These are phyloP conservation scores for Epicauta chinensis DNA, from an alignment of 1,140 invertebrate genomes.

Conservation along the genomic window DNA sequence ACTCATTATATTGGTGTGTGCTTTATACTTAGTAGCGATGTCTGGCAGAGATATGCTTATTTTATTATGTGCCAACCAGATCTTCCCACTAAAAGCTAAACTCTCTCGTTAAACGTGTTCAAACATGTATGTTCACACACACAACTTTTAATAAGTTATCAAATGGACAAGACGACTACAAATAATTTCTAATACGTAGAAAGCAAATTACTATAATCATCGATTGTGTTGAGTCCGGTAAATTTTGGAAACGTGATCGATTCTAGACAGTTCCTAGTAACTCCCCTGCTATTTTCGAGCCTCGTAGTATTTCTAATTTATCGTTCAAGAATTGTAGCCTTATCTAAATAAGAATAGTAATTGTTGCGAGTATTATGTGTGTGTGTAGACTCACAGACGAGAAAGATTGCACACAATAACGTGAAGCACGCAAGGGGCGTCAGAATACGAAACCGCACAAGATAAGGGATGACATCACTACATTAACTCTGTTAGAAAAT, in stretches of 20 bases:
- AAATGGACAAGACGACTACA: too few relatives aligned
- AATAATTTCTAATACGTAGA: too few relatives aligned
- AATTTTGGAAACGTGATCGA: background rate
- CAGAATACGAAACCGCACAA: constrained; percentile 10
- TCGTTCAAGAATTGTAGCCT: background rate
- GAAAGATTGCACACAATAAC: constrained; percentile 6
- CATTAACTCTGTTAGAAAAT: constrained; percentile 13
- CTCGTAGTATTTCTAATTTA: too few relatives aligned
- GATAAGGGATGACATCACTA: constrained; percentile 16
- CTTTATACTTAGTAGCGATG: constrained; percentile 17
- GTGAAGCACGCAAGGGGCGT: background rate
- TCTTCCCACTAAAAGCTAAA: too few relatives aligned
- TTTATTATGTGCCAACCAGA: constrained; percentile 13
- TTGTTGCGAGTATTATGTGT: constrained; percentile 6
- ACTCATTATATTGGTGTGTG: constrained; percentile 25
- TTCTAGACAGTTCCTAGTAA: too few relatives aligned
- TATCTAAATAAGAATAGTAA: constrained; percentile 26
- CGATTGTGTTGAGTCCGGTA: too few relatives aligned
- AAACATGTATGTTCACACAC: too few relatives aligned
- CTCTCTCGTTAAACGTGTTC: too few relatives aligned
- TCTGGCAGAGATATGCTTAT: constrained; percentile 20
- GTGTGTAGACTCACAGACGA: constrained; percentile 2
- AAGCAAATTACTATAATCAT: too few relatives aligned
- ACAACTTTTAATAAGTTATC: too few relatives aligned
- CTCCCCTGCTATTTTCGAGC: too few relatives aligned